Base-by-base conservation (phyloP, 2,113 vertebrate genomes). In the Dipodomys spectabilis region DNA sequence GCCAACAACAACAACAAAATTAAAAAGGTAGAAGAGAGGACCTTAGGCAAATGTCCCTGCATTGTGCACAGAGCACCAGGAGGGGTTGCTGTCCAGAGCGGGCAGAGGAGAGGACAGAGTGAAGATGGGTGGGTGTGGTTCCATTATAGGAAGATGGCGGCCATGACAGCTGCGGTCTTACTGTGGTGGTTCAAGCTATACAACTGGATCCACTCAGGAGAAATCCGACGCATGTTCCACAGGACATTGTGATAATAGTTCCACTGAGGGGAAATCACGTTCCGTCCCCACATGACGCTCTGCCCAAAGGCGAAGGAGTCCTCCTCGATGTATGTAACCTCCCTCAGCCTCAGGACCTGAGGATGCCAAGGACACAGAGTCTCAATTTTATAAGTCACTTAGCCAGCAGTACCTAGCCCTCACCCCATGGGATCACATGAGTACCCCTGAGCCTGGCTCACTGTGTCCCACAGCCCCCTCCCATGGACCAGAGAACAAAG, bases 301-400 rank as follows among this genome's bases (percentile, higher is more conserved):
- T 99, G 99, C 18, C 98, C 99, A 82, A 99, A 99, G 88, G 99
- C 98, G 1, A 97, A 98, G 0, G 99, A 98, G 6, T 99, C 99
- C 93, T 99, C 99, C 96, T 99, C 99, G 0, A 99, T 95, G 80
- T 98, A 99, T 15, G 98, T 96, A 15, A 99, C 98, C 0, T 98
- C 98, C 0, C 98, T 99, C 82, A 99, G 94, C 96, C 91, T 98
- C 97, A 99, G 74, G 0, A 97, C 99, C 99, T 99, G 94, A 3
- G 0, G 73, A 86, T 32, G 53, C 39, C 87, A 68, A 45, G 25
- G 57, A 68, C 23, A 30, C 28, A 16, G n/a, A 39, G 53, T 28
- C 62, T 64, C 75, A 57, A 64, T 45, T 57, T 44, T 88, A 6
- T 27, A 35, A 60, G 77, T 28, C 49, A 62, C 6, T 19, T 28